Conservation (phyloP, 2,888 invertebrate genomes). For the Andrena bicolor region DNA sequence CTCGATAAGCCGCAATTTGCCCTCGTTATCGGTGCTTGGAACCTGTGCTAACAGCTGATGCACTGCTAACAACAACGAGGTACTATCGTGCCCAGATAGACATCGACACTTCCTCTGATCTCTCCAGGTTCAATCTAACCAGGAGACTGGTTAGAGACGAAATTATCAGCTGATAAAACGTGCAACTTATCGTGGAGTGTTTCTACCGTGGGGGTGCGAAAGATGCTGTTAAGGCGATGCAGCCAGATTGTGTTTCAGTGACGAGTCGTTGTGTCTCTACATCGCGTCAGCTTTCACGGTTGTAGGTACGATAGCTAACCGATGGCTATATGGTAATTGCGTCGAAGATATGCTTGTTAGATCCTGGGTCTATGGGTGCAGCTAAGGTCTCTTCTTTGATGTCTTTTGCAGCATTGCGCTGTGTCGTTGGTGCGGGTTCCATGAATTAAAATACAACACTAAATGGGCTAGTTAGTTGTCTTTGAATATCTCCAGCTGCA, state of each 20-base stretch:
- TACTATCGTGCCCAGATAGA: constrained; percentile 2
- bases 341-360: constrained; percentile 53
- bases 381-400: constrained; percentile 32
- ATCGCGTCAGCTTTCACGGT: constrained; percentile 62
- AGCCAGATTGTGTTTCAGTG: constrained; percentile 60
- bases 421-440: not conserved
- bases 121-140: too few species aligned
- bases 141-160: too few species aligned
- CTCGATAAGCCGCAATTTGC: constrained; percentile 32
- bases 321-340: constrained; percentile 69
- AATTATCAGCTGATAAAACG: not conserved
- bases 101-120: not conserved
- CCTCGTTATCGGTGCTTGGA: constrained; percentile 12
- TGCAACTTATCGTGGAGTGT: not conserved
- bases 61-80: constrained; percentile 13
- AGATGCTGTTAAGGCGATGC: constrained; percentile 43
- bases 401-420: constrained; percentile 55
- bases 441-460: not conserved
- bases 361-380: constrained; percentile 60
- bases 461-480: too few species aligned
- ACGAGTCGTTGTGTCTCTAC: constrained; percentile 59
- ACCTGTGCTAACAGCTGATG: not conserved
- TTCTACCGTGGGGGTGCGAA: not conserved
- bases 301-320: constrained; percentile 63
- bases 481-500: too few species aligned